phyloP scores from a whole-genome alignment of 2,888 invertebrate species.

The Ochropacha duplaris region DNA sequence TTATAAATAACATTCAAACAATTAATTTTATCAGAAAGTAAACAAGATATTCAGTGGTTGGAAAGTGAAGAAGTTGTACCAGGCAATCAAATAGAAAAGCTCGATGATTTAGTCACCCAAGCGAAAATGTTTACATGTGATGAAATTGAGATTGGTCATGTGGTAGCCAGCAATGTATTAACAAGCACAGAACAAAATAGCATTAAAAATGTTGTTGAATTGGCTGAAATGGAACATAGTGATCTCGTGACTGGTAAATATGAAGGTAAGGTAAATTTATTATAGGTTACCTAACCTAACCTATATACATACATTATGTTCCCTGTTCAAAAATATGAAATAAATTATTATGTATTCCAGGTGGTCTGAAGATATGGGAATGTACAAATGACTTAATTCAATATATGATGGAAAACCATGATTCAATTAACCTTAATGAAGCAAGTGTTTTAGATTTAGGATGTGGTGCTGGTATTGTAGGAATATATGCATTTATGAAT shows the following conservation, averaged over 20 bases:
- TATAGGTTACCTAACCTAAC: neutral
- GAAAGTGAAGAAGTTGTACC: conserved; percentile 60
- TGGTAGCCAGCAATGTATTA: conserved; percentile 61
- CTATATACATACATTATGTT: too few relatives aligned
- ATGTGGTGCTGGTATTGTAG: conserved; percentile 95
- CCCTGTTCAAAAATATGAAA: neutral
- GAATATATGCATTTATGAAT: conserved; percentile 88
- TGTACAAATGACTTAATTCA: conserved; percentile 91
- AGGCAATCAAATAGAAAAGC: conserved; percentile 44
- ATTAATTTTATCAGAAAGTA: conserved; percentile 10
- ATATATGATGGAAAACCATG: conserved; percentile 78
- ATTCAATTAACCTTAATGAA: conserved; percentile 57
- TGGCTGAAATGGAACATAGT: conserved; percentile 85
- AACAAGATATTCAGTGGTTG: conserved; percentile 50
- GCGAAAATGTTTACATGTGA: conserved; percentile 72
- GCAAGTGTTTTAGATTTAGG: conserved; percentile 92
- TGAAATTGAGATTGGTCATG: conserved; percentile 75
- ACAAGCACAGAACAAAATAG: conserved; percentile 51
- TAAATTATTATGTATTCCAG: conserved; percentile 78
- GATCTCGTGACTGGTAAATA: conserved; percentile 90
- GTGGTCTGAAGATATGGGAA: conserved; percentile 98
- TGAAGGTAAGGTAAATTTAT: conserved; percentile 84
- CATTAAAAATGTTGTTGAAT: conserved; percentile 63
- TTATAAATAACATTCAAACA: too few relatives aligned
- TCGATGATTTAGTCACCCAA: conserved; percentile 52